Base-by-base conservation (phyloP, 2,797 vertebrate species). In the Gadopsis marmoratus region DNA sequence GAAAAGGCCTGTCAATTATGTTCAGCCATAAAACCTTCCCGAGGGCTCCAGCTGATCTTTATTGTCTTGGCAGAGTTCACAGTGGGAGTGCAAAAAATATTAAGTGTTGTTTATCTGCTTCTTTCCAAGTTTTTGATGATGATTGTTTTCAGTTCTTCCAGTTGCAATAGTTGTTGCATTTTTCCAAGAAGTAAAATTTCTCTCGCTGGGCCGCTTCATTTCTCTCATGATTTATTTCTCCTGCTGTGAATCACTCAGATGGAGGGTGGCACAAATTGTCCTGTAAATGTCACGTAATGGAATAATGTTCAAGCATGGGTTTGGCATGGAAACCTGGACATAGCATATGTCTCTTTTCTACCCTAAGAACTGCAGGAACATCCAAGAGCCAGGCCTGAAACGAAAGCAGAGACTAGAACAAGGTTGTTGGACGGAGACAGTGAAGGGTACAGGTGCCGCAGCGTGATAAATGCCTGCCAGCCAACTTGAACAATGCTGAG, bases 71-170 rank as follows among this genome's bases (percentile, higher is more conserved):
- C 91, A 72, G 62, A 61, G 71, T 67, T 88, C 79, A 67, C 78
- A 70, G 74, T 65, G 72, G 82, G 80, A 84, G 86, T 83, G 82
- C 86, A 91, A 89, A 93, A 93, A 88, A 93, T 92, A 94, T 93
- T 87, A 93, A 91, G 86, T 90, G 88, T 88, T 94, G 91, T 94
- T 94, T 92, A 92, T 94, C 80, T 86, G 74, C 70, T 86, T 77
- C 69, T 76, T 50, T 93, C 90, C 92, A 94, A 88, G 56, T 81
- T 86, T 83, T 81, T 78, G 63, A 88, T 87, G 68, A 86, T 90
- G 78, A 92, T 87, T 91, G 50, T 89, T 92, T 86, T 90, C 76
- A 63, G 71, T 71, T 71, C 76, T 85, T 89, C 80, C 84, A 89
- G 79, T 88, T 83, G 65, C 81, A 58, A 53, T 71, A 74, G 60